Base-by-base conservation (phyloP, 2,888 invertebrate genomes). In the Strigamia maritima region DNA sequence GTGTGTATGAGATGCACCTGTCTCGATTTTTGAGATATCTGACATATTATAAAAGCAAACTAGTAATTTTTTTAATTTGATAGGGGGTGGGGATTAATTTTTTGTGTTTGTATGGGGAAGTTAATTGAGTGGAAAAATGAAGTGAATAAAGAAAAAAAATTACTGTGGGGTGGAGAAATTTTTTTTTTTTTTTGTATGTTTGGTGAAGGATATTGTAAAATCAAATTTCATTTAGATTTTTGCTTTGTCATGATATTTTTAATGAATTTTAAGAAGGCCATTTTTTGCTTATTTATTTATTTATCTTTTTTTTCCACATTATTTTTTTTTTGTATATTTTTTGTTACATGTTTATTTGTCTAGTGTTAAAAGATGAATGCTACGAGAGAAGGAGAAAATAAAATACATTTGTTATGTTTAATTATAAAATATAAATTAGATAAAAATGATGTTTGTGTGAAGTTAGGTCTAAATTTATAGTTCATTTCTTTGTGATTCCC, bases 161-260 rank as follows among this genome's bases (percentile, higher is more conserved):
- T 16, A 44, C 1, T 65, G 60, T 65, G 60, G 70, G 26, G 26
- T 26, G 70, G 70, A 26, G 12, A 10, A 8, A 28, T 70, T 24
- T 70, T 60, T 22, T 60, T 49, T 49, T 49, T 49, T 49, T 49
- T 49, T 49, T 60, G 19, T 60, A 0, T 60, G 10, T 65, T 65
- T 70, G 70, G 70, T 70, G n/a, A 19, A 19, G 28, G 70, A 16
- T 70, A 70, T 70, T 70, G 70, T 70, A 70, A 70, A 70, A 70
- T 70, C 70, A 70, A 70, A 70, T 70, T 70, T 70, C 70, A 70
- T 70, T 70, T 70, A 70, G 70, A 70, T 70, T 70, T 70, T 26
- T 70, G 70, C 70, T n/a, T 12, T 70, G 70, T 70, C 70, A 70
- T 70, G 70, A 70, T 70, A 70, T 70, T 70, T 70, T 70, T 70